Evolutionary conservation across 2,113 vertebrate genomes (phyloP), one percentile per base, ranked within the genome.

Genomic region (Hiodon alosoides): DNA sequence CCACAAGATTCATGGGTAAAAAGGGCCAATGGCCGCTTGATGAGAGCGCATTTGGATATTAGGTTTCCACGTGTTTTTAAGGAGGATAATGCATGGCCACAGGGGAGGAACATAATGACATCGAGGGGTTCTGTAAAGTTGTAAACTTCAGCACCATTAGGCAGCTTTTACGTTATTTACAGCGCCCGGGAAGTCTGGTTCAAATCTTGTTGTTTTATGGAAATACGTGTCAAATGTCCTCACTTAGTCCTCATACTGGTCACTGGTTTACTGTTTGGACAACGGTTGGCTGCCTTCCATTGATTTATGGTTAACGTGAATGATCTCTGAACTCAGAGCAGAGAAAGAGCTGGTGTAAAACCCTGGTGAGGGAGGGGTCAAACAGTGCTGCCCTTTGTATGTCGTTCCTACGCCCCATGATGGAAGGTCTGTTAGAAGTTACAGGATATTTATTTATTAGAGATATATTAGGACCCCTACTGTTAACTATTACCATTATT

Each of bases 21-120:
- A 65, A 57, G 62, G 62, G 16, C 62, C 7, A 46, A 46, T 46
- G 62, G 17, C 31, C 9, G 17, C 46, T 54, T 8, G 60, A 13
- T 51, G 60, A 4, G 16, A 47, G 10, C 60, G 55, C 10, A 7
- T 3, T 46, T 17, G 13, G 71, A 31, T 11, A 14, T 66, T 46
- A 3, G 31, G 17, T 66, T 66, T 48, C 64, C 14, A 9, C 47
- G 64, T 48, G 64, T 66, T 47, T 66, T 48, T 11, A 9, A 46
- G 62, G 62, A 46, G 47, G 17, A 65, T 17, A 65, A 65, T 46
- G 16, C 64, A 4, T 16, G 48, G 46, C 64, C 64, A 9, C 11
- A 7, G 31, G 64, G 64, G 64, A 66, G 17, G 64, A 66, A 47
- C 46, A 66, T 66, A 66, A 66, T 66, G 2, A 66, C 46, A 66